Evolutionary conservation across 2,113 vertebrate genomes (phyloP), one percentile per base, ranked within the genome.

Genomic region (Hemiscyllium ocellatum): DNA sequence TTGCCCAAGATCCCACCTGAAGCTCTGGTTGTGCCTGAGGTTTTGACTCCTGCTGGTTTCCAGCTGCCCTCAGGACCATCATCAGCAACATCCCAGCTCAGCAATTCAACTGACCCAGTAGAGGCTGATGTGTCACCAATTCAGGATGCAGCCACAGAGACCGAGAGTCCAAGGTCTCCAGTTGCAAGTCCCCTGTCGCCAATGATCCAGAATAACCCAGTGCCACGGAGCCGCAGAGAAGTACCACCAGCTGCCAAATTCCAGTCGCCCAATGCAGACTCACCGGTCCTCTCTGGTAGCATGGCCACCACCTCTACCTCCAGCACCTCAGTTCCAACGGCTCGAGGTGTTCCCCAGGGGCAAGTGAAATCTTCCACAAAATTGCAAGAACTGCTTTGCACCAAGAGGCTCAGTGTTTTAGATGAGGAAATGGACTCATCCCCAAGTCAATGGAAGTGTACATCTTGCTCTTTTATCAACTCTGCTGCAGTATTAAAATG

Each of bases 1-100:
- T 97, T 99, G 96, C 99, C 99, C 96, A 99, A 99, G 97, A 99
- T 99, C 96, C 99, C 99, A 0, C 99, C 99, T 0, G 99, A 99
- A 97, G 98, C 99, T 0, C 97, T 99, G 96, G 99, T 99, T 95
- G 99, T 99, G 95, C 99, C 99, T 0, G 99, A 99, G 96, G 98
- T 99, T 0, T 97, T 98, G 89, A 98, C 99, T 0, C 99, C 98
- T 0, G 76, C 97, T 0, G 98, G 98, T 1, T 99, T 99, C 96
- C 98, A 97, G 7, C 8, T 97, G 6, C 97, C 98, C 0, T 97
- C 98, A 2, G 96, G 97, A 4, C 6, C 97, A 2, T 96, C 97
- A 0, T 97, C 98, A 3, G 96, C 97, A 90, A 96, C 97, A 0
- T 96, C 98, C 0, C 97, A 97, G 96, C 96, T 96, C 95, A 50